Evolutionary conservation across 1,140 invertebrate species (phyloP).

Genomic region (Heliconius nattereri): DNA sequence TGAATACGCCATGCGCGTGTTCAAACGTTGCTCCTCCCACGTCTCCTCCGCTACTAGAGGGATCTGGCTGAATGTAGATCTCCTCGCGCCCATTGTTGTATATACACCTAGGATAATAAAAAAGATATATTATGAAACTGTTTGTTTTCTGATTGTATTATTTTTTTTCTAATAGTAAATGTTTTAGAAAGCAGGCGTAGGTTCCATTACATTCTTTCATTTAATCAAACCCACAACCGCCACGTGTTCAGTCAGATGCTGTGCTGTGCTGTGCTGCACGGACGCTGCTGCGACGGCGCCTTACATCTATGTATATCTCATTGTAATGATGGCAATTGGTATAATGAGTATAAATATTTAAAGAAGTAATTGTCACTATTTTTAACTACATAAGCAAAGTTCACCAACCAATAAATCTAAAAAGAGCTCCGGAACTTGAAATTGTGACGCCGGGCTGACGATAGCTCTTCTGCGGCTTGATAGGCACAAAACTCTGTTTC

Average conservation of each 20-base stretch:
- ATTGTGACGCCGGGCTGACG: conserved; percentile 46
- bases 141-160: too few relatives aligned
- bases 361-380: not conserved
- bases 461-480: conserved; percentile 26
- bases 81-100: conserved; percentile 39
- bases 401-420: conserved; percentile 54
- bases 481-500: conserved; percentile 35
- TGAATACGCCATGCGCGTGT: conserved; percentile 53
- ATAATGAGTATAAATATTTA: too few relatives aligned
- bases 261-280: too few relatives aligned
- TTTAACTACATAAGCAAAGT: not conserved
- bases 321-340: too few relatives aligned
- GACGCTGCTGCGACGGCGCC: too few relatives aligned
- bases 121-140: too few relatives aligned
- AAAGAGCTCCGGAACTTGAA: conserved; percentile 51
- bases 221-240: too few relatives aligned
- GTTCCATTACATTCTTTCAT: too few relatives aligned
- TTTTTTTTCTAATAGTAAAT: too few relatives aligned
- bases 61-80: conserved; percentile 48
- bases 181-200: too few relatives aligned
- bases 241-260: too few relatives aligned
- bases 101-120: conserved; percentile 46
- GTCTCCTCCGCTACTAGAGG: conserved; percentile 54
- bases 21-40: conserved; percentile 38
- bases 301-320: too few relatives aligned